Percentiles rank a stretch among this genome's conserved stretches.
Evolutionary conservation across 2,113 vertebrate genomes (phyloP).

Genomic region (Desmodus rotundus): DNA sequence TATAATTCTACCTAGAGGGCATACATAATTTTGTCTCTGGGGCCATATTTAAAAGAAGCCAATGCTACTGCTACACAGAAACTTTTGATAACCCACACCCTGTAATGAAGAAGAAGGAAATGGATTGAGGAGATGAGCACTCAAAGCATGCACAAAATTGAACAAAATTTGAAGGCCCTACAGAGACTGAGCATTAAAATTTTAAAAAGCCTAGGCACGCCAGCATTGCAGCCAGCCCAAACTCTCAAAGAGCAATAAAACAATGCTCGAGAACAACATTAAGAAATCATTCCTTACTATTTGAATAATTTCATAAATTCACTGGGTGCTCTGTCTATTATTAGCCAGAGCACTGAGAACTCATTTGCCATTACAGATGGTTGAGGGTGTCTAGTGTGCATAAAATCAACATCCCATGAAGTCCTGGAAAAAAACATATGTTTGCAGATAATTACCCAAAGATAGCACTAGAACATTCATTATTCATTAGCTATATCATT

Average conservation of each 20-base stretch:
- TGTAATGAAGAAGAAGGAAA: not conserved
- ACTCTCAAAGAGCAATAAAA: not conserved
- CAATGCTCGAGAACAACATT: not conserved
- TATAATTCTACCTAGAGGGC: not conserved
- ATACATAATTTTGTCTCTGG: not conserved
- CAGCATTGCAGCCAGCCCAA: not conserved
- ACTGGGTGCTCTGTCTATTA: not conserved
- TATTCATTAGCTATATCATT: slow-evolving; percentile 26
- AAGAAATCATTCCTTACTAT: not conserved
- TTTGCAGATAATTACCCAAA: slow-evolving; percentile 27
- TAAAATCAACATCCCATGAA: slow-evolving; percentile 45
- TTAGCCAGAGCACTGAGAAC: not conserved
- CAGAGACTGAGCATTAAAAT: not conserved
- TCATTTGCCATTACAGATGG: slow-evolving; percentile 19
- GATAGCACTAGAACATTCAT: not conserved
- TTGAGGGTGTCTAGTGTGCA: slow-evolving; percentile 12
- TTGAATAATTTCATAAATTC: slow-evolving; percentile 18
- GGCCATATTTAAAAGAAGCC: not conserved
- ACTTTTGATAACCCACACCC: not conserved
- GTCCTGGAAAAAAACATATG: not conserved
- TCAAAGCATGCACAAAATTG: not conserved
- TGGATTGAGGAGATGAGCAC: not conserved
- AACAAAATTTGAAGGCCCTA: not conserved
- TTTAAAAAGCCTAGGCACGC: not conserved
- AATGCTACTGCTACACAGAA: not conserved